Conservation (phyloP, 2,888 invertebrate species). For the Leptopilina myrica region DNA sequence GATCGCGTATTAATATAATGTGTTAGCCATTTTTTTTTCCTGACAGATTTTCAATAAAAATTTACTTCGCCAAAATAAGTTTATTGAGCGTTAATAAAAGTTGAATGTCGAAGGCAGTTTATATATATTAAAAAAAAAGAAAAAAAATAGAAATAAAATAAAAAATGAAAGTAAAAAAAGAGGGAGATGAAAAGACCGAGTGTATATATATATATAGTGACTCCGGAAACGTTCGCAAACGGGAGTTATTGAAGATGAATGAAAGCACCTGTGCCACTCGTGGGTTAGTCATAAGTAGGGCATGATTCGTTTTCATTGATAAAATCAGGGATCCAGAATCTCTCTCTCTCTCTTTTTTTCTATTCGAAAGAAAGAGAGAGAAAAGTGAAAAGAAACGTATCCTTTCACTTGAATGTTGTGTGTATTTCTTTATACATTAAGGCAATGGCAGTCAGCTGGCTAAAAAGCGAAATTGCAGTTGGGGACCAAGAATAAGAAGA, state of each 20-base stretch:
- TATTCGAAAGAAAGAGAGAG: neutral
- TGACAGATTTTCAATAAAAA: conserved; percentile 8
- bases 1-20: no score
- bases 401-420: conserved; percentile 6
- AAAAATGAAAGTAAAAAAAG: neutral
- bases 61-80: neutral
- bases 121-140: neutral
- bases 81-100: neutral
- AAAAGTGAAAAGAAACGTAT: conserved; percentile 37
- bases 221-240: conserved; percentile 11
- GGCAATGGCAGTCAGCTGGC: conserved; percentile 21
- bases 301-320: conserved; percentile 36
- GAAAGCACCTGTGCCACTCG: conserved; percentile 24
- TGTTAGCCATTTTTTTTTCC: no score
- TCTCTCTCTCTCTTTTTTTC: neutral
- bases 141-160: neutral
- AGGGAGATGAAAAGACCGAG: neutral
- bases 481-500: neutral
- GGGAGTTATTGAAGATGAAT: conserved; percentile 27
- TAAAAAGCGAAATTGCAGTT: neutral
- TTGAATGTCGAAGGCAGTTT: neutral
- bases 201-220: neutral
- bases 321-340: conserved; percentile 28
- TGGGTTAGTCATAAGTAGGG: neutral
- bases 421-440: conserved; percentile 32